Evolutionary conservation across 1,140 invertebrate genomes (phyloP), one percentile per base, ranked within the genome.

Genomic region (Brachionus angularis): DNA sequence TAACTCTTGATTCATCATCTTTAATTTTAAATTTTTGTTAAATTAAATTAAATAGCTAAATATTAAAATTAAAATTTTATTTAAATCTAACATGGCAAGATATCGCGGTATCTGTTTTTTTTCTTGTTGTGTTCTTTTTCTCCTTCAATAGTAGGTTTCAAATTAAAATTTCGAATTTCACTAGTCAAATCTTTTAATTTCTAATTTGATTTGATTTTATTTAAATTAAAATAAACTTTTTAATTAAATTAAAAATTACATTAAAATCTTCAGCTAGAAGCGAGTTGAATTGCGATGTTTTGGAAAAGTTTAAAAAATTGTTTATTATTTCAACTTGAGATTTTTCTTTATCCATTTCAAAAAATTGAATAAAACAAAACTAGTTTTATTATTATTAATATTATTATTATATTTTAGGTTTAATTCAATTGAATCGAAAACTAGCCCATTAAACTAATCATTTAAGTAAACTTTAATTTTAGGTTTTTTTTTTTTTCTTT

Each of bases 1-100:
- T 47, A n/a, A 64, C 58, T 64, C 58, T 46, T 14, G 39, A 64
- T 46, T 64, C 42, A 47, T 64, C 58, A 36, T 64, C 58, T 64
- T 46, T n/a, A 62, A 29, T 3, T 16, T n/a, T n/a, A 58, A 1
- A 25, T 10, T 4, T 18, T 47, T 49, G 14, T 25, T 49, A 34
- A 47, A 47, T 18, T 52, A 3, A 52, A 52, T 50, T 14, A 52
- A 52, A 25, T 52, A 29, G 46, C 18, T 46, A 46, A 46, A 46
- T 8, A 47, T 21, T 1, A 47, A 21, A 44, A 36, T 16, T 64
- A 23, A n/a, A n/a, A 44, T n/a, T 16, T 16, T 33, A 39, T 14
- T 39, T 34, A n/a, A 1, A 21, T 31, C 29, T 52, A 52, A 70
- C 67, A 70, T 47, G 67, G 67, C 23, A 70, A 27, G 10, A 70